Conservation (phyloP, 2,888 invertebrate species). For the Limnephilus rhombicus region DNA sequence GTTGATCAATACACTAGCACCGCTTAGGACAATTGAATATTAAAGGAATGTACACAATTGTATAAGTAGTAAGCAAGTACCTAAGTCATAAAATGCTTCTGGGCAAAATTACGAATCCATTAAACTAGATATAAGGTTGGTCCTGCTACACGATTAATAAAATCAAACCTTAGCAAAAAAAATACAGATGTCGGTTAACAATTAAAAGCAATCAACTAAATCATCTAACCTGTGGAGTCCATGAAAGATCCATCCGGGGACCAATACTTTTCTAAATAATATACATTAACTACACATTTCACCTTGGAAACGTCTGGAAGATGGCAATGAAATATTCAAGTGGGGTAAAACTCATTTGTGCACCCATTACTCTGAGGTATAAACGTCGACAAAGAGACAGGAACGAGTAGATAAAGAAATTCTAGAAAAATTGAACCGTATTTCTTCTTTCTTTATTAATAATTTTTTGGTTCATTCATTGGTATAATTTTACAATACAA, state of each 20-base stretch:
- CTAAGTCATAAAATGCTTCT: too few species aligned
- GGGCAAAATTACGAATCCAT: not conserved
- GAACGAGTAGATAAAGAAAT: not conserved
- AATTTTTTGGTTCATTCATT: too few species aligned
- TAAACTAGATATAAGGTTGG: not conserved
- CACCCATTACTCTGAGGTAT: too few species aligned
- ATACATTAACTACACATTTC: too few species aligned
- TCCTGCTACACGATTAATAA: not conserved
- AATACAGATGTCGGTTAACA: not conserved
- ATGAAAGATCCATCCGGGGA: not conserved
- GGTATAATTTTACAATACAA: too few species aligned
- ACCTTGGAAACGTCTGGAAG: too few species aligned
- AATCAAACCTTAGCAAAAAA: not conserved
- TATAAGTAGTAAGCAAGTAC: not conserved
- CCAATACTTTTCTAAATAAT: not conserved
- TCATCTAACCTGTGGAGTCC: not conserved
- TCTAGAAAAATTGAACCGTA: not conserved
- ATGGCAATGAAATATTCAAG: too few species aligned
- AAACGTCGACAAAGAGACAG: too few species aligned
- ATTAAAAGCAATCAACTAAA: not conserved
- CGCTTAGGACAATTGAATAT: not conserved
- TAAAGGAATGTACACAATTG: not conserved
- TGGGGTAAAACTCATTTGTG: too few species aligned
- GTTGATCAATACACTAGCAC: slow-evolving; percentile 37
- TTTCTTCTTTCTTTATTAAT: too few species aligned